Evolutionary conservation across 2,113 vertebrate species (phyloP), one percentile per base, ranked within the genome.

Genomic region (Cathartes aura): DNA sequence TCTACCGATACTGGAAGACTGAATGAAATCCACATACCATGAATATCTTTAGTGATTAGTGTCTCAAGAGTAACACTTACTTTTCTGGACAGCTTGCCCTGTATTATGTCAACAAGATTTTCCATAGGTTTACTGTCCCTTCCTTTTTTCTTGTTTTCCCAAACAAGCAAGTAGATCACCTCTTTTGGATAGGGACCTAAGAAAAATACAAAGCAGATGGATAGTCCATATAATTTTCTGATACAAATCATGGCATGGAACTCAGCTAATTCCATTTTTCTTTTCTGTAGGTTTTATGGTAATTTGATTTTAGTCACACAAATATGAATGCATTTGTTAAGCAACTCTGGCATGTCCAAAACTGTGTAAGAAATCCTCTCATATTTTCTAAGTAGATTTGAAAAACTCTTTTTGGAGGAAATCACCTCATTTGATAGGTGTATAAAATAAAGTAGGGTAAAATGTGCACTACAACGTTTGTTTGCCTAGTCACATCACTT

Each of bases 61-160:
- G 83, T 86, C 84, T 84, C 71, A 78, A 97, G 91, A 97, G 93
- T 94, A 93, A 98, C 89, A 90, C 89, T 62, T 58, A 93, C 89
- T 78, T 96, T 98, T 98, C 92, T 94, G 60, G 84, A 97, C 85
- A 97, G 64, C 47, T 93, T 95, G 34, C 42, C 87, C 96, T 91
- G 66, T 73, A 97, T 62, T 89, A 87, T 67, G 72, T 73, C 91
- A 75, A 92, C 84, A 94, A 97, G 89, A 48, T 92, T 96, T 67
- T 96, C 92, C 43, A 64, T 86, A 50, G 79, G 86, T 96, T 98
- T 97, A 42, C 58, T 95, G 62, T 73, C 59, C 18, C 23, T 66
- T 93, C 36, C 3, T 71, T 80, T 83, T 38, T 29, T 27, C 30
- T 38, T 62, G 15, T 59, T 95, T 92, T 72, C 73, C 23, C 62